Evolutionary conservation across 2,888 invertebrate genomes (phyloP), one percentile per base, ranked within the genome.

Genomic region (Endomychus coccineus): DNA sequence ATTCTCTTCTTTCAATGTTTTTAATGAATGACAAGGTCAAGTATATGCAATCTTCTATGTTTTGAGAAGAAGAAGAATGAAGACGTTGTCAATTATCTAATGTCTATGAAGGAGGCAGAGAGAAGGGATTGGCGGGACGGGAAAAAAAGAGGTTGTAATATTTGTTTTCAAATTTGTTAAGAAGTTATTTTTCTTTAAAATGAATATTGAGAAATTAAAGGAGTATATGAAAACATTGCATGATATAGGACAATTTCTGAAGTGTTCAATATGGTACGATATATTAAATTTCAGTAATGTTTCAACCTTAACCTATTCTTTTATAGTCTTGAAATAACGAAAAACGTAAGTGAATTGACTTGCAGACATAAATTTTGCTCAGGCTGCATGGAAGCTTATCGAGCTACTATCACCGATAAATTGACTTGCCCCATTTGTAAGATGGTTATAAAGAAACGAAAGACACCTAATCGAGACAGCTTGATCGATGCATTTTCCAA

Each of bases 181-280:
- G n/a, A n/a, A n/a, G n/a, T n/a, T n/a, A n/a, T n/a, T n/a, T n/a
- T n/a, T n/a, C n/a, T n/a, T n/a, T n/a, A n/a, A n/a, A n/a, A n/a
- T n/a, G n/a, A n/a, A n/a, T n/a, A n/a, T n/a, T n/a, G n/a, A n/a
- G n/a, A n/a, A n/a, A n/a, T n/a, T n/a, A n/a, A n/a, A n/a, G n/a
- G n/a, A n/a, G n/a, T n/a, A n/a, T n/a, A n/a, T n/a, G n/a, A n/a
- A n/a, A n/a, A n/a, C n/a, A n/a, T n/a, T n/a, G n/a, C n/a, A n/a
- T 12, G 36, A 29, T 16, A 23, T 15, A 29, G 16, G 29, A 23
- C 28, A 36, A 17, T 16, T 5, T 12, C n/a, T 36, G 10, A 28
- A 36, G 24, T 36, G 36, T 17, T 30, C 36, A 14, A 36, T 36
- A n/a, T 36, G 36, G 36, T 36, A 14, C 11, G 25, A 25, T 2